Conservation (phyloP, 2,888 invertebrate species). For the Alloplasta piceator region DNA sequence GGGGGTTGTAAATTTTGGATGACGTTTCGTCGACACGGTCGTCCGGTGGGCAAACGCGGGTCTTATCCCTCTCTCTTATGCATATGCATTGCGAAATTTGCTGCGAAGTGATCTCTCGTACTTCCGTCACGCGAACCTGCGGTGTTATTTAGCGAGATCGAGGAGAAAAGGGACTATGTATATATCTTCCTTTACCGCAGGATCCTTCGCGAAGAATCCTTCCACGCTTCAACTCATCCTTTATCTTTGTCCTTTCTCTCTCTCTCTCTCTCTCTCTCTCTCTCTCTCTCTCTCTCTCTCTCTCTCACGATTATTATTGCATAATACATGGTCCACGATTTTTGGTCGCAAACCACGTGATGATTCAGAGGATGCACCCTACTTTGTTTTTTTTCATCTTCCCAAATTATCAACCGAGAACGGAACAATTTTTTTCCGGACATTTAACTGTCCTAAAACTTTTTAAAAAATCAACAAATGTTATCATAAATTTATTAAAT, state of each 20-base stretch:
- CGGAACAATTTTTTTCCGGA: neutral
- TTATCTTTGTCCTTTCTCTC: neutral
- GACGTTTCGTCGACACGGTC: constrained; percentile 35
- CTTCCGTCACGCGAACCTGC: constrained; percentile 81
- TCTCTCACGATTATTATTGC: constrained; percentile 51
- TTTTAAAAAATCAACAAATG: neutral
- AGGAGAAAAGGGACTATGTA: neutral
- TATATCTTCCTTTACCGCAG: constrained; percentile 24
- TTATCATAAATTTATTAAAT: neutral
- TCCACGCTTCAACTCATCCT: constrained; percentile 10
- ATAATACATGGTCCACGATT: constrained; percentile 11
- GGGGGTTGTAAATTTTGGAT: constrained; percentile 32
- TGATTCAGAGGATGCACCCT: constrained; percentile 10
- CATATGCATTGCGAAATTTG: constrained; percentile 66
- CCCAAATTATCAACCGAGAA: neutral
- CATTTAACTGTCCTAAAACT: no score
- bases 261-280: constrained; percentile 26
- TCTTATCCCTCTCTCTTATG: constrained; percentile 56
- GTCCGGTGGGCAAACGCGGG: constrained; percentile 33
- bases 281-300: neutral
- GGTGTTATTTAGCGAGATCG: constrained; percentile 59
- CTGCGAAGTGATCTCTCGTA: constrained; percentile 68
- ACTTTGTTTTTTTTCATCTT: neutral
- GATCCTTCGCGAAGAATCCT: constrained; percentile 21
- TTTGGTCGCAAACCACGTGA: constrained; percentile 30